Base-by-base conservation (phyloP, 2,888 invertebrate species). In the Petrolisthes cinctipes region DNA sequence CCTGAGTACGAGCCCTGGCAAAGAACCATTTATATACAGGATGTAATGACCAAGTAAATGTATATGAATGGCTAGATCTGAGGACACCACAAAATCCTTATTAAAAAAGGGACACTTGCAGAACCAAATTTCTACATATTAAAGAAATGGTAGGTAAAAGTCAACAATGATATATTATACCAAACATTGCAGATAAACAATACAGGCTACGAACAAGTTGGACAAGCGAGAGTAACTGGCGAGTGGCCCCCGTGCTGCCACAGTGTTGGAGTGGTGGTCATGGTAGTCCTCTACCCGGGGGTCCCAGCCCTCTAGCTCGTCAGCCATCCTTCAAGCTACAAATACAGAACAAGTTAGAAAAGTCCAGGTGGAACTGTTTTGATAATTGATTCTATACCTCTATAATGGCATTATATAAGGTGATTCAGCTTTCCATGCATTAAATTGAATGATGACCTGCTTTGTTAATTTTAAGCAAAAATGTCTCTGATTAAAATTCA, bases 201-300 rank as follows among this genome's bases (percentile, higher is more conserved):
- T 20, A n/a, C 37, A 66, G 11, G 51, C n/a, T 11, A 86, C 86
- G 56, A 20, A 86, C 86, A 81, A 51, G 73, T 86, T 86, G 51
- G 71, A 37, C 17, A 81, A 56, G 2, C 86, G 86, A 66, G 81
- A 73, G 37, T 73, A 81, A 78, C 81, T 86, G 37, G 81, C 14
- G 17, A 54, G 56, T 14, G 71, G 75, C 20, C 82, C 71, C 4
- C 9, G 9, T 14, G 56, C 20, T 5, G 7, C 4, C 4, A 79
- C 54, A n/a, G 82, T 82, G 17, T 37, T 66, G 53, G 71, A 71
- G 5, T 56, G 23, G 9, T 51, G 23, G 20, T 82, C 51, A 4
- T 17, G 7, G 82, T 68, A 82, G 71, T 82, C 82, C 17, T 82
- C 82, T 20, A 54, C 53, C 20, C 82, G 20, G 7, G 82, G 82